Evolutionary conservation across 2,888 invertebrate species (phyloP).

Genomic region (Venustoraphidia nigricollis): DNA sequence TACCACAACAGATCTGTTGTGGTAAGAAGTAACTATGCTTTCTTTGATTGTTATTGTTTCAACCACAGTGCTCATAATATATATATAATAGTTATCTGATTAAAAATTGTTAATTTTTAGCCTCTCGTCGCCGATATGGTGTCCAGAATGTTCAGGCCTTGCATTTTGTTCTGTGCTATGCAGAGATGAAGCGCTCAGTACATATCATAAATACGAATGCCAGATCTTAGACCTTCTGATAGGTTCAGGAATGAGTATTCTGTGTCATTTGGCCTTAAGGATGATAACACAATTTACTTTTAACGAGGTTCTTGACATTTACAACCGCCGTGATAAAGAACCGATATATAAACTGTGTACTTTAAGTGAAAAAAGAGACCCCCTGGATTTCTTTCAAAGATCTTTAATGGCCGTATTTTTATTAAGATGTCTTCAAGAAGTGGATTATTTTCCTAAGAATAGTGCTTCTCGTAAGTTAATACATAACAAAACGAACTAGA

Average conservation of each 20-base stretch:
- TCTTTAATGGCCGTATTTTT: conserved; percentile 65
- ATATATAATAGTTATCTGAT: conserved; percentile 14
- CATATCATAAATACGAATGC: conserved; percentile 65
- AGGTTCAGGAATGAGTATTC: conserved; percentile 37
- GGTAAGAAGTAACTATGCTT: too few species aligned
- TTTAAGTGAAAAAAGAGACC: conserved; percentile 41
- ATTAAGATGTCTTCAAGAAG: conserved; percentile 50
- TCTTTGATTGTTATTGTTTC: too few species aligned
- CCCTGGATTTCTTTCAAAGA: conserved; percentile 57
- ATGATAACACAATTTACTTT: conserved; percentile 57
- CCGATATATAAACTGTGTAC: conserved; percentile 50
- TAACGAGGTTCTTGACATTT: conserved; percentile 30
- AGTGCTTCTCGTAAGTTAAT: conserved; percentile 25
- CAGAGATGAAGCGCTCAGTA: conserved; percentile 41
- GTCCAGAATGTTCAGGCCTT: conserved; percentile 56
- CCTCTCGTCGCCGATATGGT: conserved; percentile 49
- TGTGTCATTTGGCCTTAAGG: conserved; percentile 58
- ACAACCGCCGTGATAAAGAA: conserved; percentile 28
- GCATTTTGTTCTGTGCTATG: conserved; percentile 60
- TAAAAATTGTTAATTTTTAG: conserved; percentile 21
- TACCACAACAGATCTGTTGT: too few species aligned
- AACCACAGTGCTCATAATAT: too few species aligned
- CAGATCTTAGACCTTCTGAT: conserved; percentile 55
- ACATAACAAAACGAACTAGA: conserved; percentile 7
- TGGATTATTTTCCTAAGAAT: conserved; percentile 42